Evolutionary conservation across 2,113 vertebrate species (phyloP), one percentile per base, ranked within the genome.

Genomic region (Chloropsis hardwickii): DNA sequence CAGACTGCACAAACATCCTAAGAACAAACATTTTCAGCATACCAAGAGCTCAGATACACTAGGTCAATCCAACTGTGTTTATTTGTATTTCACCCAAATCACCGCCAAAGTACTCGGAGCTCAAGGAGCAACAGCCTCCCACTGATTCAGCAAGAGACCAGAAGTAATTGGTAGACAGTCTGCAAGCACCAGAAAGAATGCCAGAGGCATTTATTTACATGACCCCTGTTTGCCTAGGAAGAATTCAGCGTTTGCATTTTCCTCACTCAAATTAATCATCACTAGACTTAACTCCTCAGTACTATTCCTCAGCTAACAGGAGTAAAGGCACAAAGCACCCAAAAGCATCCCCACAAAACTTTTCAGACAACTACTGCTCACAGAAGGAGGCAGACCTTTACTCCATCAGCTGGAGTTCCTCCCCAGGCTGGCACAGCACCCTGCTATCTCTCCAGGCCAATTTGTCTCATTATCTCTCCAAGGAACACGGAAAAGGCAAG

Each of bases 1-100:
- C 76, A 93, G 79, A 81, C 85, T 86, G 85, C 90, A 93, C 85
- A 97, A 96, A 93, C 67, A 96, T 90, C 56, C 93, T 14, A 51
- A 94, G 93, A 96, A 94, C 92, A 96, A 96, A 95, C 60, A 95
- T 94, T 96, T 95, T 56, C 85, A 92, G 94, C 94, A 96, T 97
- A 90, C 95, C 94, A 90, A 95, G 90, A 62, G 64, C 93, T 92
- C 90, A 88, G 90, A 95, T 74, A 92, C 8, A 15, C 88, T 71
- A 62, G 60, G 87, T 88, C 82, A 83, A 83, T 80, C 92, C 88
- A 69, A 91, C n/a, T 24, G 21, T 79, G 93, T 95, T 95, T 95
- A 77, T 94, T 88, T 96, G 93, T 92, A 83, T 94, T 96, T 88
- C 18, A 0, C 60, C 71, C 90, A 94, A 95, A 90, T 86, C 72